Evolutionary conservation across 2,113 vertebrate genomes (phyloP), one percentile per base, ranked within the genome.

Genomic region (Podarcis cretensis): DNA sequence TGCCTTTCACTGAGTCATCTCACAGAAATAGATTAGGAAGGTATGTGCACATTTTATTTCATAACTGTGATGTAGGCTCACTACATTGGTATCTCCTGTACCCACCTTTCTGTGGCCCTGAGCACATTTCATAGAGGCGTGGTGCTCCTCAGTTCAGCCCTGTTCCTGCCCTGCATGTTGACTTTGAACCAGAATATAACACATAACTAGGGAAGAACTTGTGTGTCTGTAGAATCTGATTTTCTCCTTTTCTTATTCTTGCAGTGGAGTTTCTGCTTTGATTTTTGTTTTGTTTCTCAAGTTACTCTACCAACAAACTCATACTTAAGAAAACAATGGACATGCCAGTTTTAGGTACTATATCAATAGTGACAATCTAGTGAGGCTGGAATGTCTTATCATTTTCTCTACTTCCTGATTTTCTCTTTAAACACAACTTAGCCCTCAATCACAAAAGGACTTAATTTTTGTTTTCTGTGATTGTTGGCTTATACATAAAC

Each of bases 361-460:
- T 87, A 77, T 81, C 66, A 6, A 71, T 77, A 83, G 1, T 3
- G 88, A 73, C 6, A 23, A 0, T 27, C 73, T 0, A 9, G 87
- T n/a, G 35, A 76, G 2, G 37, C 68, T 87, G 77, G 27, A 78
- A 84, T 5, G 65, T 16, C 0, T 63, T 6, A 74, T 80, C 48
- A 13, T 71, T 48, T 79, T 75, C 0, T 59, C 1, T 74, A 2
- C 48, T 85, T 86, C 6, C 21, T 88, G 0, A 48, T 4, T 1
- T 5, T 79, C 93, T 87, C 89, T 87, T 25, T n/a, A 27, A 20
- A 27, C 40, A 74, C 83, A n/a, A 73, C 1, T n/a, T 79, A 81
- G 73, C 77, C 3, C 87, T 0, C 74, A 78, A 63, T 74, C 14
- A 54, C 1, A 81, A 30, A 68, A 35, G 18, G 2, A 25, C 25